Evolutionary conservation across 2,113 vertebrate species (phyloP).

Genomic region (Tupaia tana): DNA sequence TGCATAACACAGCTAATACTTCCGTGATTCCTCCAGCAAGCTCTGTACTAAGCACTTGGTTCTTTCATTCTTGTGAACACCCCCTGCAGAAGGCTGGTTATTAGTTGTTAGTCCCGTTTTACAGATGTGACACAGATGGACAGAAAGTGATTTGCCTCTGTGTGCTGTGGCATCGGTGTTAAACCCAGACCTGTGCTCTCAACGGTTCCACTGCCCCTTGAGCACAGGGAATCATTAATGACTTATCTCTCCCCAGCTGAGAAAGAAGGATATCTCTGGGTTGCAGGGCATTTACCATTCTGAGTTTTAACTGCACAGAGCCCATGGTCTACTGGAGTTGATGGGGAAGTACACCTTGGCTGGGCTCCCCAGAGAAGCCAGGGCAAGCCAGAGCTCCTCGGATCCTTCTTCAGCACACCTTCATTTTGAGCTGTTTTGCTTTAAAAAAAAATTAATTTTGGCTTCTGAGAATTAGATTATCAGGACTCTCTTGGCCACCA

Average conservation of each 20-base stretch:
- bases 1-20: not conserved
- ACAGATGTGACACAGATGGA: not conserved
- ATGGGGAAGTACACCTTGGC: not conserved
- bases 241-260: not conserved
- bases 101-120: not conserved
- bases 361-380: not conserved
- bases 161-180: not conserved
- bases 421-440: not conserved
- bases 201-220: accelerated
- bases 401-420: not conserved
- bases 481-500: not conserved
- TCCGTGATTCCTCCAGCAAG: not conserved
- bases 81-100: not conserved
- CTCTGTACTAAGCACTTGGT: not conserved
- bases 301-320: not conserved
- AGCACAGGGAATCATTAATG: not conserved
- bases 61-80: not conserved
- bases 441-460: not conserved
- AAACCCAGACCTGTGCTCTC: not conserved
- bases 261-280: not conserved
- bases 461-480: not conserved
- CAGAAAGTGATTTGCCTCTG: not conserved
- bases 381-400: not conserved
- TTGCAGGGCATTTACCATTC: not conserved
- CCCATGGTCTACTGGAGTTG: not conserved